Base-by-base conservation (phyloP, 2,797 vertebrate species). In the Paratrypauchen microcephalus region DNA sequence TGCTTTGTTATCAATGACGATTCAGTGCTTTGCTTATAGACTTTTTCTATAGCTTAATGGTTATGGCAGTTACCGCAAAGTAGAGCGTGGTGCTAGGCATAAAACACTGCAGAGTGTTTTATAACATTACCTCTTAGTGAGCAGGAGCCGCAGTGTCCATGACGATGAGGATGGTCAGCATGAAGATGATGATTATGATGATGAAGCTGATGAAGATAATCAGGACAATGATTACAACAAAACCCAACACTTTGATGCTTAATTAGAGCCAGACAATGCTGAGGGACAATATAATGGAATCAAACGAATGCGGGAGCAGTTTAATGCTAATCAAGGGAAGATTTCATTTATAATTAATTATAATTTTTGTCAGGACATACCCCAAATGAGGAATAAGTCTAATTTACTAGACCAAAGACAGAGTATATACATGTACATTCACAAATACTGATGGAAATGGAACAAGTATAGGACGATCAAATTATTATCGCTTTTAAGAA, bases 81-180 rank as follows among this genome's bases (percentile, higher is more conserved):
- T 16, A 16, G 41, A 45, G 4, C 41, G 4, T 45, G 41, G 41
- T 15, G 41, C 41, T 45, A 23, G 30, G 32, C 4, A 26, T 26
- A 26, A 26, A 26, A 26, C 24, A 64, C 39, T 16, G 13, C 23
- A 50, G 13, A 47, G 24, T 11, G 6, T 18, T 50, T 69, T 12
- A 8, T 69, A 21, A 82, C 70, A 74, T 89, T 89, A 92, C 90
- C 89, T 92, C 47, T 48, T 16, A 74, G 58, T 76, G 72, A 50
- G 70, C 68, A 61, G 63, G 18, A 60, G 19, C 30, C 2, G 28
- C 15, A 71, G 24, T 63, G 70, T 60, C 26, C 57, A 74, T 23
- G 67, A 70, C 21, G 56, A 72, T 59, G 81, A 71, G 19, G 83
- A 72, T 41, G 72, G 1, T 11, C 70, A 75, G 59, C 81, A 73